Base-by-base conservation (phyloP, 2,888 invertebrate species). In the Periphyllus acericola region DNA sequence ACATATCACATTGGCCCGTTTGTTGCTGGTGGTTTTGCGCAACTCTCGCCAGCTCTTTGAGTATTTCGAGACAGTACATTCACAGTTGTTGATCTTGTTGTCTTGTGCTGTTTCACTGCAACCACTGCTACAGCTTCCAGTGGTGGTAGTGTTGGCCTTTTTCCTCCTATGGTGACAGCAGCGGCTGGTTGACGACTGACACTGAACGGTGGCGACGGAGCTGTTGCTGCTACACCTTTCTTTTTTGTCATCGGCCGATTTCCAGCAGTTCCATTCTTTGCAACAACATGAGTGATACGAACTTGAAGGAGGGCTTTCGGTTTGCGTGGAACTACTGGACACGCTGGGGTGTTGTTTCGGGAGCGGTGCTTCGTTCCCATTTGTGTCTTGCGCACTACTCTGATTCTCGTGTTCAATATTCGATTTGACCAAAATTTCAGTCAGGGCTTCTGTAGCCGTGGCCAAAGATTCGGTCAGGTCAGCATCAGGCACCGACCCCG, bases 261-360 rank as follows among this genome's bases (percentile, higher is more conserved):
- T 81, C 87, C 87, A 87, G 25, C 74, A 74, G 32, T 81, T 87
- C 87, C 87, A 87, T 4, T 81, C 46, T 3, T 80, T 87, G 46
- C 86, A 87, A 9, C 86, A 87, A 71, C 86, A 87, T 17, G 74
- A 29, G 5, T 60, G 86, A 52, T 52, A 78, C 1, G 85, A 86
- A 55, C 85, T 71, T 0, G 80, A 74, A 4, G 86, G 32, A 0
- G 74, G 36, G 29, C 80, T 74, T 60, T 87, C 86, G 0, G 86
- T 87, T 80, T 87, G 87, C 0, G 87, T 87, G 0, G 87, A 87
- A 46, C 87, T 87, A 55, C 81, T 87, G 0, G 87, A 87, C 19
- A 87, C 74, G 2, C 75, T 87, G 17, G 87, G 87, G 3, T 86
- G 34, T 0, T 55, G 55, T 25, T 46, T 87, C 29, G 40, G 29